Base-by-base conservation (phyloP, 2,113 vertebrate genomes). In the Oplegnathus fasciatus region DNA sequence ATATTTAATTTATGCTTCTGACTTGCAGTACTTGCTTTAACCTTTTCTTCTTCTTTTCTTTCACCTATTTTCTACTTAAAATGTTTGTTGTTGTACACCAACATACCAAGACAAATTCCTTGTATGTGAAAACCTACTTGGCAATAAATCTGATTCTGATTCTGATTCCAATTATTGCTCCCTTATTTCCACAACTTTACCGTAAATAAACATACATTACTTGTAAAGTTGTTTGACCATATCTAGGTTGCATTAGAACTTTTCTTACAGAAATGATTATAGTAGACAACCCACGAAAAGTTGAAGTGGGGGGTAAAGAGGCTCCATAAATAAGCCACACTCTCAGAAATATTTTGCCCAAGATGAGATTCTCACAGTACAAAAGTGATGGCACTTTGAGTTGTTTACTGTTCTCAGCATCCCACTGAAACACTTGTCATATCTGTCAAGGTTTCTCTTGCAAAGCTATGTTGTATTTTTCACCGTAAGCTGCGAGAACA, bases 401-500 rank as follows among this genome's bases (percentile, higher is more conserved):
- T 58, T 76, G 61, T 81, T 86, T 83, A 68, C 82, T 22, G 24
- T 64, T 85, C 74, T 28, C 67, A 62, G 75, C 64, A 75, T 77
- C n/a, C n/a, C 30, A 64, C 50, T 81, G 54, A 82, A 83, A 76
- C 55, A 30, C 50, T 68, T 15, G 26, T 76, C 62, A 32, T 40
- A 69, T 68, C 62, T 77, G 78, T 82, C 78, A 88, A 78, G 61
- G 40, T 78, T 85, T 58, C 64, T 82, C 50, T 80, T 28, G n/a
- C 26, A 68, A 75, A 71, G 30, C 40, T 22, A 15, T 11, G 67
- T 72, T 66, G 54, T 54, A 67, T 66, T 64, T 78, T 77, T 82
- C 18, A 75, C 26, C 9, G 20, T 30, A 75, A 81, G 50, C 66
- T 24, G 17, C 8, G 44, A n/a, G 32, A 78, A 87, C 50, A 67